Percentiles rank a stretch among this genome's conserved stretches.
These are phyloP conservation scores for Brachionus sp. DNA, from an alignment of 1,140 invertebrate species.

Conservation along the genomic window DNA sequence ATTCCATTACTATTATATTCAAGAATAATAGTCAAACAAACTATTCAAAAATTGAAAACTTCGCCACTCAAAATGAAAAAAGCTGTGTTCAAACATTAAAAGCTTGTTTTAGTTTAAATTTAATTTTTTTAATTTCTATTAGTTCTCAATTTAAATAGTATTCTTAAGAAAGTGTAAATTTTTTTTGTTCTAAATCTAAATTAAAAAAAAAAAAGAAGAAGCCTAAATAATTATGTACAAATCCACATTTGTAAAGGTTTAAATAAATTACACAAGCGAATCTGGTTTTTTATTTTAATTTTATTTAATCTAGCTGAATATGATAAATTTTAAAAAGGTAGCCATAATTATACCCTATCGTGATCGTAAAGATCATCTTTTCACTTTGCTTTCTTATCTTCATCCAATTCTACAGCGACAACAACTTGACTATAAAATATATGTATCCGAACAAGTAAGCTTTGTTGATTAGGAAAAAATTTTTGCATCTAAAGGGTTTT, in stretches of 20 bases:
- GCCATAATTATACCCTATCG: conserved; percentile 83
- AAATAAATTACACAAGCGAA: conserved; percentile 1
- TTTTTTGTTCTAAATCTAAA: neutral
- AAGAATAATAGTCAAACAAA: neutral
- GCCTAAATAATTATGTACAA: neutral
- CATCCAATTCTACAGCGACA: conserved; percentile 83
- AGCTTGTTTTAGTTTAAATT: neutral
- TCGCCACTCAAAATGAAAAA: neutral
- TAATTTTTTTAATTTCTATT: neutral
- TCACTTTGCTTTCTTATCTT: conserved; percentile 77
- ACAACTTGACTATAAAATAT: conserved; percentile 82
- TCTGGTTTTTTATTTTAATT: neutral
- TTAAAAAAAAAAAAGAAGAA: neutral
- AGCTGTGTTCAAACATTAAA: neutral
- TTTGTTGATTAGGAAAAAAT: neutral
- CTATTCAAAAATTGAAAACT: conserved; percentile 20
- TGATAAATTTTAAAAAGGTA: conserved; percentile 55
- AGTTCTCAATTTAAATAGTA: neutral
- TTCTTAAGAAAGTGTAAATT: neutral
- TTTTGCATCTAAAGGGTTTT: neutral
- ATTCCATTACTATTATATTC: conserved; percentile 16
- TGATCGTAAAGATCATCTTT: conserved; percentile 74
- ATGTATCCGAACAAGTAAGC: conserved; percentile 77
- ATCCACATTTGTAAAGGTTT: neutral
- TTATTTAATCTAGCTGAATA: neutral